These are phyloP conservation scores for Tamias sibiricus DNA, from an alignment of 2,113 vertebrate genomes.

Conservation along the genomic window DNA sequence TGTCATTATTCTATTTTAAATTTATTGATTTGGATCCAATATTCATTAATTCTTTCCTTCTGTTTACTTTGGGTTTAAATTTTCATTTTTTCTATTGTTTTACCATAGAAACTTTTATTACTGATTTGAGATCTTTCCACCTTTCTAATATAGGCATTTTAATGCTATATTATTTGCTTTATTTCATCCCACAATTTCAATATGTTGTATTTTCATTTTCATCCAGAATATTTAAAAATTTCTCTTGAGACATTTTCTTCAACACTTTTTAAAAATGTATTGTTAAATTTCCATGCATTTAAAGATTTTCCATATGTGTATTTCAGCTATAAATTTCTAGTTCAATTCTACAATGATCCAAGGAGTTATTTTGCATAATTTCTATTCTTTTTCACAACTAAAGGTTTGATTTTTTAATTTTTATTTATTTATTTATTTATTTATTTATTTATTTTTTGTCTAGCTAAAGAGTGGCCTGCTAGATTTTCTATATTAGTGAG, in stretches of 20 bases:
- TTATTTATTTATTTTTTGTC: no score
- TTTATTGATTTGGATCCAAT: background rate
- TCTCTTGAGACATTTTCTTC: background rate
- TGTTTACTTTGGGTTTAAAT: background rate
- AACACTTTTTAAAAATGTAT: background rate
- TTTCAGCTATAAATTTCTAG: background rate
- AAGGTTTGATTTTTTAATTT: background rate
- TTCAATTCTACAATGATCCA: conserved; percentile 2
- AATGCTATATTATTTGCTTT: background rate
- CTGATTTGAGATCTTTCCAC: background rate
- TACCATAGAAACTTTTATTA: conserved; percentile 27
- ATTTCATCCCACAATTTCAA: background rate
- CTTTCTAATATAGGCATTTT: background rate
- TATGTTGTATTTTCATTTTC: conserved; percentile 13
- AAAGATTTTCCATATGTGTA: background rate
- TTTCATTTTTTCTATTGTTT: conserved; percentile 3
- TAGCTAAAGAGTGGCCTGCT: background rate
- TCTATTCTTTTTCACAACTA: background rate
- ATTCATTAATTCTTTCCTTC: conserved; percentile 9
- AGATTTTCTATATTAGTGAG: background rate
- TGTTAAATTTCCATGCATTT: background rate
- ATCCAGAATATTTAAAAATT: conserved; percentile 17
- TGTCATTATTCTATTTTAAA: background rate
- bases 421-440: no score
- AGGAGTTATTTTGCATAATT: background rate